phyloP scores from a whole-genome alignment of 2,113 vertebrate species.

The Chaenogobius annularis region DNA sequence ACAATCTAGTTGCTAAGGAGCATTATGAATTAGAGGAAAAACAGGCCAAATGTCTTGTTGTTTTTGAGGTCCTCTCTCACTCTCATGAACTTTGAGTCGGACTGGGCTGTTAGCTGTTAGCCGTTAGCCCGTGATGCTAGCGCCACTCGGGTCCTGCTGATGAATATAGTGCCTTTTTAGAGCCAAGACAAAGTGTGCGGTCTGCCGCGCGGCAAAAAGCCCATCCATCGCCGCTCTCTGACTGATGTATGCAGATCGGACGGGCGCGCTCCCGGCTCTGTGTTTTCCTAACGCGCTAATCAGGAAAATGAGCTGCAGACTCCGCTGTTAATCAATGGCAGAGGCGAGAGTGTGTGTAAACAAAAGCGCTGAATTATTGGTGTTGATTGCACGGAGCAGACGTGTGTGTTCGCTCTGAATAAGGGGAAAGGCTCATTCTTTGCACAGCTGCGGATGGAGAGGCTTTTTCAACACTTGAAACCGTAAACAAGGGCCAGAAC shows the following conservation, averaged over 20 bases:
- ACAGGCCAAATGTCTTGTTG: too few relatives aligned
- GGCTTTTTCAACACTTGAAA: background rate
- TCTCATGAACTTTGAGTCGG: too few relatives aligned
- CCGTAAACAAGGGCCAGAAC: background rate
- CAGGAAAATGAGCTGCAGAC: slow-evolving; percentile 86
- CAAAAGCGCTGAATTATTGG: slow-evolving; percentile 54
- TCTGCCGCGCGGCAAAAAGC: slow-evolving; percentile 59
- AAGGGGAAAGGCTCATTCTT: background rate
- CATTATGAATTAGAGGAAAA: too few relatives aligned
- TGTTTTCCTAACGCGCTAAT: slow-evolving; percentile 84
- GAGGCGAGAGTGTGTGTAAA: slow-evolving; percentile 54
- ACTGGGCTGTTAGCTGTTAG: too few relatives aligned
- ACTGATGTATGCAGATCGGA: slow-evolving; percentile 71
- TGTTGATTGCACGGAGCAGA: slow-evolving; percentile 45
- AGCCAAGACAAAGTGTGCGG: slow-evolving; percentile 59
- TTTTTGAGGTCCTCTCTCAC: too few relatives aligned
- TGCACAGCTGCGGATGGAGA: background rate
- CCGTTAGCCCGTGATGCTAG: slow-evolving; percentile 62
- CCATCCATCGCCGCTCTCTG: slow-evolving; percentile 41
- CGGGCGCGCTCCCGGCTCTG: slow-evolving; percentile 73
- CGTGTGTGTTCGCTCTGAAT: slow-evolving; percentile 36
- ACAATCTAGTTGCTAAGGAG: too few relatives aligned
- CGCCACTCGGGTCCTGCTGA: slow-evolving; percentile 47
- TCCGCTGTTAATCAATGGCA: slow-evolving; percentile 72
- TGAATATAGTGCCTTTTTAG: slow-evolving; percentile 42